phyloP scores from a whole-genome alignment of 1,140 invertebrate genomes.

The Ceratina australensis region DNA sequence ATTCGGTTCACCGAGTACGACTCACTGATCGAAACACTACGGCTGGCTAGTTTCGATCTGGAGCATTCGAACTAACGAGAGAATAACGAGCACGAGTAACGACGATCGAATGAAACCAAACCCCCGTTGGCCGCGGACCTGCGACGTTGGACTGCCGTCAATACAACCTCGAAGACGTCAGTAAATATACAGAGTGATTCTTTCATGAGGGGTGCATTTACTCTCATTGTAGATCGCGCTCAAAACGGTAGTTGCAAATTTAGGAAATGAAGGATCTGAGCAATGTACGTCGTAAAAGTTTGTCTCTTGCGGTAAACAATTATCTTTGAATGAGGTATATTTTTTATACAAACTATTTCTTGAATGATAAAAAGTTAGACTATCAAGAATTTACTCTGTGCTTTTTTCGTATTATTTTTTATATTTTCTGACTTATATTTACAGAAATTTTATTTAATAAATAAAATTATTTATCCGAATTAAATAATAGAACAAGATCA shows the following conservation, averaged over 20 bases:
- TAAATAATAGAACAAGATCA: too few species aligned
- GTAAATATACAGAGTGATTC: slow-evolving; percentile 40
- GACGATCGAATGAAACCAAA: slow-evolving; percentile 36
- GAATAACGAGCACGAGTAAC: slow-evolving; percentile 61
- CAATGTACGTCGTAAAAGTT: too few species aligned
- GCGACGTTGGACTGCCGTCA: slow-evolving; percentile 28
- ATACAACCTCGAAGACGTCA: slow-evolving; percentile 56
- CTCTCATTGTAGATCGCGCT: neutral
- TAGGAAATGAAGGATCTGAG: neutral
- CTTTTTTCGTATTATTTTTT: too few species aligned
- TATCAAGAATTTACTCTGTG: too few species aligned
- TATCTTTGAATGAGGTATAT: too few species aligned
- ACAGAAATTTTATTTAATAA: too few species aligned
- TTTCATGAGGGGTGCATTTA: neutral
- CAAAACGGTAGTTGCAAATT: neutral
- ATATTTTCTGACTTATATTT: too few species aligned
- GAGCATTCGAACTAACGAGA: slow-evolving; percentile 59
- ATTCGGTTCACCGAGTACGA: slow-evolving; percentile 70
- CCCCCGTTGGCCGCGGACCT: slow-evolving; percentile 13
- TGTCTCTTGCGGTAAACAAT: too few species aligned
- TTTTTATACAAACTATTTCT: too few species aligned
- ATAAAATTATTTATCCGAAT: too few species aligned
- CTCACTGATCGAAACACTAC: slow-evolving; percentile 68
- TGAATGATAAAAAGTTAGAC: too few species aligned
- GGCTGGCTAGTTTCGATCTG: slow-evolving; percentile 53